phyloP scores from a whole-genome alignment of 2,888 invertebrate genomes.

The Lamellibrachia columna region DNA sequence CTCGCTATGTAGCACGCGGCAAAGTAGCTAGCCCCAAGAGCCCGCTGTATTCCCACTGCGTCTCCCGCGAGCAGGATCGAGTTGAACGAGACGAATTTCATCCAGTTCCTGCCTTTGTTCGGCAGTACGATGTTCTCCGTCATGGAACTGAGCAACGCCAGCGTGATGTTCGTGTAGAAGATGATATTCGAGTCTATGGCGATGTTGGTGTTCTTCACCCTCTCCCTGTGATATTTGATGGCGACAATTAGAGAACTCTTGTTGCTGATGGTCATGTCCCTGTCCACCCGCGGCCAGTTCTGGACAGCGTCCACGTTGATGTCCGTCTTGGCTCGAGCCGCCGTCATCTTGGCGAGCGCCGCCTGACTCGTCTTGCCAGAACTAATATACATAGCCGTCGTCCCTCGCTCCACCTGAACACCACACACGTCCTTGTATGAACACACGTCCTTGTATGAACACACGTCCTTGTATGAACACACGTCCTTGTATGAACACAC shows the following conservation, averaged over 20 bases:
- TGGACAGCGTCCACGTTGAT: conserved; percentile 17
- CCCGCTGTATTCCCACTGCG: conserved; percentile 37
- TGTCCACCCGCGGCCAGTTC: not conserved
- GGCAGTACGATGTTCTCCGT: conserved; percentile 27
- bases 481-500: no score
- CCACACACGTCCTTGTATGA: not conserved
- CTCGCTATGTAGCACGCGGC: conserved; percentile 26
- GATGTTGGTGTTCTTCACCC: conserved; percentile 8
- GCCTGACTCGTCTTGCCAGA: conserved; percentile 30
- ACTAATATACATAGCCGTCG: conserved; percentile 34
- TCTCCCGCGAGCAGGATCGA: conserved; percentile 34
- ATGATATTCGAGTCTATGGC: conserved; percentile 27
- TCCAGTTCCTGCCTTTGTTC: conserved; percentile 30
- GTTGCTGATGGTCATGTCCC: not conserved
- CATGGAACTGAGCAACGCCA: conserved; percentile 26
- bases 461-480: no score
- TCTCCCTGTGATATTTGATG: not conserved
- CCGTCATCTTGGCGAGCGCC: conserved; percentile 19
- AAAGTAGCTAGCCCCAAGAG: conserved; percentile 37
- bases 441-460: not conserved
- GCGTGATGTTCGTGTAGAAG: conserved; percentile 36
- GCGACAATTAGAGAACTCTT: not conserved
- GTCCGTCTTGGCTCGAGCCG: conserved; percentile 17
- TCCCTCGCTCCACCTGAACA: conserved; percentile 35
- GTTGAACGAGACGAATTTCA: conserved; percentile 26